Evolutionary conservation across 2,113 vertebrate genomes (phyloP).

Genomic region (Limanda limanda): DNA sequence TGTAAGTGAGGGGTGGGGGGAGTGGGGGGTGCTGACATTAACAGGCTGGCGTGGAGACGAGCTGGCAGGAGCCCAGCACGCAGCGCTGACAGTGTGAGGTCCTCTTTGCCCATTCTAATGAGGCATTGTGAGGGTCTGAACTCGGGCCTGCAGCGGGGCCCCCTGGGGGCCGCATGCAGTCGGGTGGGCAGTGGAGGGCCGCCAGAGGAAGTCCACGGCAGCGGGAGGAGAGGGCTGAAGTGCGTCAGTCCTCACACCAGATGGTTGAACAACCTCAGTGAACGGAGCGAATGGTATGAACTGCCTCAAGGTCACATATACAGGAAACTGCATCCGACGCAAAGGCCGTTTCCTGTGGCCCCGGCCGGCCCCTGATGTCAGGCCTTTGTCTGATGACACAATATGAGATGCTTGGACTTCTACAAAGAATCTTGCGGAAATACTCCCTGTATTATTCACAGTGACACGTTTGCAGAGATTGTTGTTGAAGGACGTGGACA

Average conservation of each 20-base stretch:
- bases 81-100: constrained; percentile 62
- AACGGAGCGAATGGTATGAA: constrained; percentile 49
- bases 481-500: not conserved
- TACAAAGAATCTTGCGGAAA: constrained; percentile 29
- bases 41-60: constrained; percentile 63
- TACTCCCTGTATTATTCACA: constrained; percentile 16
- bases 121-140: constrained; percentile 60
- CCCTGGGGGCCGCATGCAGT: constrained; percentile 44
- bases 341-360: constrained; percentile 66
- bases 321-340: constrained; percentile 72
- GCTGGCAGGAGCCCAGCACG: constrained; percentile 58
- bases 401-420: not conserved
- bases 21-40: constrained; percentile 60
- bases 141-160: constrained; percentile 42
- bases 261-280: constrained; percentile 58
- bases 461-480: constrained; percentile 1
- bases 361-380: constrained; percentile 52
- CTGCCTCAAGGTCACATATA: constrained; percentile 57
- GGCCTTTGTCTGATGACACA: constrained; percentile 56
- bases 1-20: constrained; percentile 4
- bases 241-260: constrained; percentile 73
- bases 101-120: constrained; percentile 72
- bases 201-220: constrained; percentile 38
- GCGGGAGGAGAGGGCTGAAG: constrained; percentile 40
- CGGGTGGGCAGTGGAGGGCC: not conserved